Evolutionary conservation across 2,113 vertebrate genomes (phyloP).

Genomic region (Pangasianodon gigas): DNA sequence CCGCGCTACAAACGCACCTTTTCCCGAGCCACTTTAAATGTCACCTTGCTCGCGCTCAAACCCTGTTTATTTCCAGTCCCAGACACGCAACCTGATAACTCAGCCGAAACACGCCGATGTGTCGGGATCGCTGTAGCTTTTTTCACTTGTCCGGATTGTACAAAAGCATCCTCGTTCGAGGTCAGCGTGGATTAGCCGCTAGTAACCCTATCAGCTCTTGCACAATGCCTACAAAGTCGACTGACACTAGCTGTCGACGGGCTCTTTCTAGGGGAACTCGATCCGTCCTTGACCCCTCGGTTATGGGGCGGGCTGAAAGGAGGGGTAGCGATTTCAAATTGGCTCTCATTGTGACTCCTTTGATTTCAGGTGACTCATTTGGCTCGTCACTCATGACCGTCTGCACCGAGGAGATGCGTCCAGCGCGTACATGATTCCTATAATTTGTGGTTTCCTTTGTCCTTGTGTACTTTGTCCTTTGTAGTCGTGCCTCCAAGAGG

Average conservation of each 20-base stretch:
- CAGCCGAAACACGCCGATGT: conserved; percentile 67
- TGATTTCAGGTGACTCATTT: conserved; percentile 76
- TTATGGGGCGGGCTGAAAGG: conserved; percentile 72
- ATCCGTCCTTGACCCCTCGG: conserved; percentile 72
- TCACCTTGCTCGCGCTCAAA: conserved; percentile 71
- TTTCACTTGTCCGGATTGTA: conserved; percentile 76
- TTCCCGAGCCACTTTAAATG: conserved; percentile 75
- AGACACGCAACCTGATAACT: conserved; percentile 77
- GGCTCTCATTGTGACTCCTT: conserved; percentile 71
- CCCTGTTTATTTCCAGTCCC: conserved; percentile 66
- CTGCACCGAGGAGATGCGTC: conserved; percentile 68
- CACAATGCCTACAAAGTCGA: conserved; percentile 79
- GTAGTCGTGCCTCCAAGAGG: conserved; percentile 65
- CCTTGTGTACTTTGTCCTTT: conserved; percentile 62
- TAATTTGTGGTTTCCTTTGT: conserved; percentile 70
- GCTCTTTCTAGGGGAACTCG: conserved; percentile 78
- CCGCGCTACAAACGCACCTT: conserved; percentile 63
- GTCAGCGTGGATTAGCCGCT: conserved; percentile 79
- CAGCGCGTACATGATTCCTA: conserved; percentile 69
- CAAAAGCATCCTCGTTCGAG: conserved; percentile 80
- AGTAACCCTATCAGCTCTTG: conserved; percentile 81
- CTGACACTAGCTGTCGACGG: conserved; percentile 80
- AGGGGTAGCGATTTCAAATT: conserved; percentile 74
- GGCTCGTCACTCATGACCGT: conserved; percentile 74
- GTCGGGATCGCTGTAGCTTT: conserved; percentile 75